Percentiles rank a stretch among this genome's conserved stretches.
Evolutionary conservation across 2,797 vertebrate genomes (phyloP).

Genomic region (Centropyge bicolor): DNA sequence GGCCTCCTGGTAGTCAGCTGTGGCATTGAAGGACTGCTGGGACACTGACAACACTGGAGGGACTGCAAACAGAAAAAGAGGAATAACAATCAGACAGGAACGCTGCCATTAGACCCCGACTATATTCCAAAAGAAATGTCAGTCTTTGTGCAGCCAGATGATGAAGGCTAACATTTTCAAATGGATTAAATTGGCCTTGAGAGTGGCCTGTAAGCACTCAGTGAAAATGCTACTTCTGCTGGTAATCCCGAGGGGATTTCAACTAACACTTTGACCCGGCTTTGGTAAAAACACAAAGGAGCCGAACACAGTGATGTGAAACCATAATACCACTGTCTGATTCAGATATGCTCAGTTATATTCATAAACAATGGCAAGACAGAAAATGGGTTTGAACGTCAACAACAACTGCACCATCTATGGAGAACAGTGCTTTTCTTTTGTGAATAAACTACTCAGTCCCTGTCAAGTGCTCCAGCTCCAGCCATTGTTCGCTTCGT

Average conservation of each 20-base stretch:
- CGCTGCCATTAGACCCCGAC: background rate
- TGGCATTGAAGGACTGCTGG: slow-evolving; percentile 97
- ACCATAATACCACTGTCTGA: slow-evolving; percentile 52
- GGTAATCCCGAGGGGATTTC: slow-evolving; percentile 59
- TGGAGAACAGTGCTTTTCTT: slow-evolving; percentile 12
- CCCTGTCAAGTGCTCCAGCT: slow-evolving; percentile 12
- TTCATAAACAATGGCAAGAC: slow-evolving; percentile 37
- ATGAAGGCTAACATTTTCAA: slow-evolving; percentile 26
- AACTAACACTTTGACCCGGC: slow-evolving; percentile 63
- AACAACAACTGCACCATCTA: slow-evolving; percentile 14
- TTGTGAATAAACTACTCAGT: slow-evolving; percentile 22
- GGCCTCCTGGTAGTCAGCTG: slow-evolving; percentile 94
- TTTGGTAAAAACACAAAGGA: slow-evolving; percentile 60
- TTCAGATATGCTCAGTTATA: slow-evolving; percentile 43
- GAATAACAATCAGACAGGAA: slow-evolving; percentile 17
- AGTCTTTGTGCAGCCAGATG: slow-evolving; percentile 5
- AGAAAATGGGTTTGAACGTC: slow-evolving; percentile 47
- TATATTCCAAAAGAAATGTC: background rate
- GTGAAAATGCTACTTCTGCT: slow-evolving; percentile 42
- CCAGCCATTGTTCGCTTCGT: slow-evolving; percentile 17
- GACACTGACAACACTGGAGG: slow-evolving; percentile 90
- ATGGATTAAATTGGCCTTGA: slow-evolving; percentile 45
- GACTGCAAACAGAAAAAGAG: slow-evolving; percentile 82
- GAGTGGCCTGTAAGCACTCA: slow-evolving; percentile 40
- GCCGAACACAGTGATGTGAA: slow-evolving; percentile 26